Base-by-base conservation (phyloP, 2,888 invertebrate species). In the Anagyrus pseudococci region DNA sequence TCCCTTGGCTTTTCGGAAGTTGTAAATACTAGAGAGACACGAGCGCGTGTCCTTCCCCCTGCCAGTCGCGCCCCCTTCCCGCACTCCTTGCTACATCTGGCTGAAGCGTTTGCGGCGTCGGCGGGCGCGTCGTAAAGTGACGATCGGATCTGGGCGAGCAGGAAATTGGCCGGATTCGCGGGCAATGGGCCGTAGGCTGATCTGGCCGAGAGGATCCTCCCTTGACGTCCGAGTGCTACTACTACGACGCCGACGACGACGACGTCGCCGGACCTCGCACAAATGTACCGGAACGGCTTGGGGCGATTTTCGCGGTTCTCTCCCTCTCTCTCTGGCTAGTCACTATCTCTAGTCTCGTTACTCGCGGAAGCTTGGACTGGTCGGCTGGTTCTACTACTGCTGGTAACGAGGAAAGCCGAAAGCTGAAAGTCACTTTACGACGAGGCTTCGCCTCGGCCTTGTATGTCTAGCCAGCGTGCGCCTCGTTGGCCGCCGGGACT, bases 141-240 rank as follows among this genome's bases (percentile, higher is more conserved):
- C 77, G 78, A 80, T 79, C 78, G 72, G 77, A 78, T 79, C 78
- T 56, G 50, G 60, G 54, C 73, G 76, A 75, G 73, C 74, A 75
- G 79, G 79, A 79, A 79, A 80, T 80, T 80, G 80, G 78, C 75
- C 78, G 78, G 77, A 78, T 79, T 78, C 75, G 75, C 74, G 75
- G 69, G 77, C 80, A 80, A 80, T 81, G 80, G 76, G 76, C 77
- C 78, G 8, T 37, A 73, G 80, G 77, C 77, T 79, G 79, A 76
- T 77, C 70, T 67, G 66, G 66, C 65, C 67, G n/a, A n/a, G n/a
- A n/a, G n/a, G n/a, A n/a, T n/a, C n/a, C n/a, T n/a, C n/a, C n/a
- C n/a, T n/a, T n/a, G n/a, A n/a, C n/a, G n/a, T n/a, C n/a, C 66
- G 58, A 66, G 67, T 67, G 66, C 63, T 63, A 53, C 64, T 61